Evolutionary conservation across 2,113 vertebrate genomes (phyloP).

Genomic region (Typhlomys cinereus): DNA sequence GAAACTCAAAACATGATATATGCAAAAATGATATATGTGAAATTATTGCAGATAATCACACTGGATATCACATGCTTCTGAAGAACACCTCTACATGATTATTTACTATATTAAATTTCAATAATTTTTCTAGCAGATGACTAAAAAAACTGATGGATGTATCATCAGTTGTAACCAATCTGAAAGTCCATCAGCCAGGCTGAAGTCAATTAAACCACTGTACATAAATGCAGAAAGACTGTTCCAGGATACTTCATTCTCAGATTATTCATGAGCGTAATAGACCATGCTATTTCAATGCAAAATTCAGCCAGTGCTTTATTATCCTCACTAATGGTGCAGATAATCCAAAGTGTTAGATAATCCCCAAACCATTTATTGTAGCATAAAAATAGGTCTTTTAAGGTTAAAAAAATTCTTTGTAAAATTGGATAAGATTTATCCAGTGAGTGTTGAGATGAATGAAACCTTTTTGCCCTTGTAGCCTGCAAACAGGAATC

Average conservation of each 20-base stretch:
- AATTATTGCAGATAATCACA: background rate
- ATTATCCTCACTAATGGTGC: conserved; percentile 81
- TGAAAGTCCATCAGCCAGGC: conserved; percentile 39
- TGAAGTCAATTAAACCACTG: conserved; percentile 67
- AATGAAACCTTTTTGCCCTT: conserved; percentile 48
- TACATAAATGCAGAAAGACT: conserved; percentile 56
- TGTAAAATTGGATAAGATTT: conserved; percentile 63
- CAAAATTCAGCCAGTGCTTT: conserved; percentile 72
- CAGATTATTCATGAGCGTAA: conserved; percentile 75
- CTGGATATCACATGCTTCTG: conserved; percentile 1
- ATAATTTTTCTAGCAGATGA: conserved; percentile 64
- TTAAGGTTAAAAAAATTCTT: conserved; percentile 70
- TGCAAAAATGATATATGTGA: background rate
- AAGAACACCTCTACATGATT: background rate
- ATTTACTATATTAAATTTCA: conserved; percentile 33
- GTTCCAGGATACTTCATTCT: conserved; percentile 45
- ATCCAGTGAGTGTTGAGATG: conserved; percentile 15
- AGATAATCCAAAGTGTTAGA: conserved; percentile 78
- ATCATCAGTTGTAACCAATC: conserved; percentile 55
- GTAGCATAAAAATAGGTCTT: conserved; percentile 71
- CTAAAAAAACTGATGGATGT: conserved; percentile 59
- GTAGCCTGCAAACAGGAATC: background rate
- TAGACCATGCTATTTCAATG: conserved; percentile 68
- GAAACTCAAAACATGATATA: background rate
- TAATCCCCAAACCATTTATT: conserved; percentile 75